phyloP scores from a whole-genome alignment of 2,797 vertebrate genomes.

The Tadarida brasiliensis region DNA sequence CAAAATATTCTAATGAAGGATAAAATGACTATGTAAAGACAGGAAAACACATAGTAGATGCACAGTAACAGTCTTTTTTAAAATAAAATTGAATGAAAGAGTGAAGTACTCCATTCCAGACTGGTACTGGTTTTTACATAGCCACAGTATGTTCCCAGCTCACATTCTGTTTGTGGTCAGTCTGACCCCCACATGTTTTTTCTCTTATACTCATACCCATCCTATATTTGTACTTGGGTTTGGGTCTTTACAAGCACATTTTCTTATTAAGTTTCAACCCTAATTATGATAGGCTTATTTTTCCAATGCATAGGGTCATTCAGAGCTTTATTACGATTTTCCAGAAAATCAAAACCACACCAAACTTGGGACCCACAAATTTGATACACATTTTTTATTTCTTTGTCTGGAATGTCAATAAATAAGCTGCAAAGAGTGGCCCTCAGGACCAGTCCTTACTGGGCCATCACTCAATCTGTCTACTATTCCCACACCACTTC shows the following conservation, averaged over 20 bases:
- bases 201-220: constrained; percentile 65
- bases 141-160: constrained; percentile 68
- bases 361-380: constrained; percentile 69
- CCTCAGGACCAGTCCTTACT: constrained; percentile 20
- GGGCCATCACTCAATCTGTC: constrained; percentile 38
- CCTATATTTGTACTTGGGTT: constrained; percentile 71
- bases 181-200: constrained; percentile 67
- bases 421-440: constrained; percentile 30
- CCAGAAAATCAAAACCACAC: constrained; percentile 77
- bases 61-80: constrained; percentile 38
- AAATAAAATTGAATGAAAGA: constrained; percentile 63
- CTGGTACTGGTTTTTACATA: constrained; percentile 50
- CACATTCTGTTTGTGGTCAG: constrained; percentile 67
- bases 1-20: constrained; percentile 60
- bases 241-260: constrained; percentile 75
- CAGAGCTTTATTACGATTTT: constrained; percentile 73
- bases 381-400: constrained; percentile 77
- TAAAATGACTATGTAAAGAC: constrained; percentile 67
- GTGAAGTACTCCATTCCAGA: constrained; percentile 51
- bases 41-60: constrained; percentile 68
- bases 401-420: constrained; percentile 74
- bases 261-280: constrained; percentile 78
- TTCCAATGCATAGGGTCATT: constrained; percentile 68
- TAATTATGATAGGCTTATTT: constrained; percentile 79
- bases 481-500: neutral